phyloP scores from a whole-genome alignment of 92 coral and sea anemone genomes.

The Porites divaricata region DNA sequence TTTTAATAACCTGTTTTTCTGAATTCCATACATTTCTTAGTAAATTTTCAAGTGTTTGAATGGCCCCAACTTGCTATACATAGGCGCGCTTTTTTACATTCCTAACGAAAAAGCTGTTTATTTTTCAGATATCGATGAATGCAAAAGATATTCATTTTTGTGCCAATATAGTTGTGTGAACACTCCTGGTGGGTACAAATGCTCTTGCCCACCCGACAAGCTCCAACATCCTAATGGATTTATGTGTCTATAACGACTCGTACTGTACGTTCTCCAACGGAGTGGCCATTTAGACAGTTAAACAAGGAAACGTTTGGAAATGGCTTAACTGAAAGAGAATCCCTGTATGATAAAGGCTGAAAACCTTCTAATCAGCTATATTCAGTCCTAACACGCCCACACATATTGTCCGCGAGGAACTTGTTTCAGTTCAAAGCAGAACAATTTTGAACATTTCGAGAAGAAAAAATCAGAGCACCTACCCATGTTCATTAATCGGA shows the following conservation, averaged over 20 bases:
- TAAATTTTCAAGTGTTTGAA: no score
- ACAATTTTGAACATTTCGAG: background rate
- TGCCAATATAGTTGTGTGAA: slow-evolving; percentile 90
- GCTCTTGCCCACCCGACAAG: slow-evolving; percentile 88
- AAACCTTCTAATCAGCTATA: background rate
- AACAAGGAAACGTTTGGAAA: background rate
- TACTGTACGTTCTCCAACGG: background rate
- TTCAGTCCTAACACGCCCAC: background rate
- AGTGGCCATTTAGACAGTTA: background rate
- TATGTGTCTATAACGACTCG: slow-evolving; percentile 57
- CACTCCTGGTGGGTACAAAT: slow-evolving; percentile 92
- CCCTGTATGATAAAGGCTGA: no score
- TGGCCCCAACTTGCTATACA: no score
- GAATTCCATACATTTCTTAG: no score
- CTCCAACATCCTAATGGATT: slow-evolving; percentile 85
- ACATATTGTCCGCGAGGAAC: background rate
- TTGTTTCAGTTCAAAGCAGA: background rate
- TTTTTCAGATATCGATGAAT: slow-evolving; percentile 88
- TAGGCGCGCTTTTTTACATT: background rate
- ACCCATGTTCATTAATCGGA: background rate
- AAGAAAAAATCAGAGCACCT: background rate
- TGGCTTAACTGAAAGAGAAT: background rate
- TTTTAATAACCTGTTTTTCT: no score
- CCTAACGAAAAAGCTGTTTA: background rate
- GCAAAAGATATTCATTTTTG: slow-evolving; percentile 79